These are phyloP conservation scores for Cathartes aura DNA, from an alignment of 2,113 vertebrate species.

Conservation along the genomic window DNA sequence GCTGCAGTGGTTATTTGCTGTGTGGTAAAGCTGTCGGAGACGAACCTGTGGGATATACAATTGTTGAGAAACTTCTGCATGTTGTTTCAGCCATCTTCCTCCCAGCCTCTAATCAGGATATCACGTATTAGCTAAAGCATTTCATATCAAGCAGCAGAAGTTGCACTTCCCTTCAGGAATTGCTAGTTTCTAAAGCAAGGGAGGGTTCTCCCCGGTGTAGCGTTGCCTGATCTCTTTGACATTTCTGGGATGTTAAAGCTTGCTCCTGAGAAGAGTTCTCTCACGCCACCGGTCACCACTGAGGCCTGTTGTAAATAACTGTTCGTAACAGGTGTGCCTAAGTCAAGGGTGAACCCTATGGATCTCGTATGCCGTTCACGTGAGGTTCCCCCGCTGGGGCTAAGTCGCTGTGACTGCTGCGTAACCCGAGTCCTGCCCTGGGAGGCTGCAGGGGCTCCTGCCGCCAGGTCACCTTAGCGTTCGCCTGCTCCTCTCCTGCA, in stretches of 20 bases:
- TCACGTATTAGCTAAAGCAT: neutral
- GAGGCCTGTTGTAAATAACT: neutral
- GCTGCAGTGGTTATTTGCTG: neutral
- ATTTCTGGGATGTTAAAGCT: neutral
- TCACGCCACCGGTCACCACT: neutral
- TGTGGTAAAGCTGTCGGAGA: neutral
- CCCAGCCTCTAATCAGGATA: neutral
- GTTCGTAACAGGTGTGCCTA: neutral
- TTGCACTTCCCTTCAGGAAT: neutral
- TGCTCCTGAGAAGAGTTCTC: neutral
- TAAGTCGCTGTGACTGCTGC: rapidly evolving
- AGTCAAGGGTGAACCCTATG: neutral
- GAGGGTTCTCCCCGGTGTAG: rapidly evolving
- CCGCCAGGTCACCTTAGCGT: neutral
- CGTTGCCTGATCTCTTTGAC: neutral
- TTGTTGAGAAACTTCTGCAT: neutral
- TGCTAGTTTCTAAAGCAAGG: neutral
- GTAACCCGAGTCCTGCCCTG: neutral
- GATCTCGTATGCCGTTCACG: rapidly evolving
- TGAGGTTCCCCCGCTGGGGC: neutral
- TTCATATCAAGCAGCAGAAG: neutral
- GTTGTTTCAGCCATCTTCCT: neutral
- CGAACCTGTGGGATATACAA: neutral
- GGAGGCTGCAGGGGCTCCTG: neutral
- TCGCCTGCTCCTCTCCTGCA: neutral